These are phyloP conservation scores for Upupa epops DNA, from an alignment of 2,113 vertebrate genomes.

Conservation along the genomic window DNA sequence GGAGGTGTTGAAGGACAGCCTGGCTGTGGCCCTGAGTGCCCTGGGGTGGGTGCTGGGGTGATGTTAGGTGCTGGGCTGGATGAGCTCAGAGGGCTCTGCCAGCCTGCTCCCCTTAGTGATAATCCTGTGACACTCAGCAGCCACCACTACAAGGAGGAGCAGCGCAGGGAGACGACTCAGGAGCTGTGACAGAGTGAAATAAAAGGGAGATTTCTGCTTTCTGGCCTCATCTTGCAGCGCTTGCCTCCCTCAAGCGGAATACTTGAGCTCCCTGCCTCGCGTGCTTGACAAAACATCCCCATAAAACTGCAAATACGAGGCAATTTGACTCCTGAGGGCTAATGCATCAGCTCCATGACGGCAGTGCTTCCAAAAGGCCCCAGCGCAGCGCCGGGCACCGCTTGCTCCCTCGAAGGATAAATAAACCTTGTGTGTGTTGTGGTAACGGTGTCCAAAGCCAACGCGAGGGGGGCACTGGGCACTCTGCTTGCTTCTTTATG, in stretches of 20 bases:
- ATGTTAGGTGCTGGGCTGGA: no score
- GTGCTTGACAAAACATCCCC: slow-evolving; percentile 55
- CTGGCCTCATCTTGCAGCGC: not conserved
- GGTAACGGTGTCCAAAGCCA: slow-evolving; percentile 17
- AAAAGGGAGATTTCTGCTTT: not conserved
- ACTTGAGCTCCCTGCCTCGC: slow-evolving; percentile 33
- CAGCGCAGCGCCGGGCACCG: not conserved
- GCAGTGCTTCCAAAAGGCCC: slow-evolving; percentile 35
- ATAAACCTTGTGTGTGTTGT: slow-evolving; percentile 53
- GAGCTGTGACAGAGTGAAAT: not conserved
- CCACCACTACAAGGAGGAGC: not conserved
- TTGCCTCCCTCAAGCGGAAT: slow-evolving; percentile 29
- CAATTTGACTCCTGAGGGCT: slow-evolving; percentile 63
- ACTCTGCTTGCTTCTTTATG: slow-evolving; percentile 8
- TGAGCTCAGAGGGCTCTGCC: no score
- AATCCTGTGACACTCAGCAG: no score
- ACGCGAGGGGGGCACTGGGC: not conserved
- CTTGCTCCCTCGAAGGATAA: slow-evolving; percentile 32
- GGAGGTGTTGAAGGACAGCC: no score
- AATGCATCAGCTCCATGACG: slow-evolving; percentile 48
- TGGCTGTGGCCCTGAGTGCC: no score
- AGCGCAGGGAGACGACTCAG: not conserved
- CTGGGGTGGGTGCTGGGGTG: no score
- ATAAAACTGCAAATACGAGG: slow-evolving; percentile 67
- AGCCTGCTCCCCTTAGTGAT: no score